Base-by-base conservation (phyloP, 2,888 invertebrate genomes). In the Magallana nippona region DNA sequence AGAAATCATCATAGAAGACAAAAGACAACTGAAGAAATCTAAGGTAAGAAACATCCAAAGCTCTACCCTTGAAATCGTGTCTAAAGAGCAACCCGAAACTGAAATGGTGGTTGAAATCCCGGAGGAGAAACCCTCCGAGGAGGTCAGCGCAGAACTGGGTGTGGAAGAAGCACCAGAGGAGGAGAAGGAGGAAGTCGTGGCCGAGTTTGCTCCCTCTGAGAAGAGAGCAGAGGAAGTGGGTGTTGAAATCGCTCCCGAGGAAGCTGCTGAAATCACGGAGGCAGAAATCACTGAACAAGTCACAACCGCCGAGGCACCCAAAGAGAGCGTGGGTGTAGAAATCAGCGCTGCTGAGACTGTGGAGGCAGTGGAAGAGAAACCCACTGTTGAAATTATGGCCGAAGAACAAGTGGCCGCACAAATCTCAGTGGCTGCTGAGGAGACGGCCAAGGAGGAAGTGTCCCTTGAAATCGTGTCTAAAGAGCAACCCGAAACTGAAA, bases 151-250 rank as follows among this genome's bases (percentile, higher is more conserved):
- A 27, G 27, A 27, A 27, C 27, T 27, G 27, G 27, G 27, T 27
- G 27, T 27, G 27, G 27, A 27, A 27, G 27, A 27, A 27, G 27
- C 27, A 27, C 27, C 27, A 1, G 27, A 27, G 27, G 27, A 27
- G 27, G 27, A 27, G 27, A 27, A 27, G 27, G 78, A 78, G 81
- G 84, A 77, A 55, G 79, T 81, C 71, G 58, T 82, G 56, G 79
- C 71, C 56, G 83, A 82, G 17, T 71, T 84, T 82, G 63, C 60
- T 58, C 82, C 56, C 79, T 71, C 55, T 71, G 19, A 27, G 81
- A 79, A 80, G 80, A 77, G n/a, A 79, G 17, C 27, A 55, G 57
- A 85, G 60, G 71, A 78, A 55, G 84, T 83, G 81, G 77, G 82
- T 57, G 60, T 81, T 32, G 86, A 84, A 27, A 55, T 85, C n/a